Evolutionary conservation across 92 coral and sea anemone species (phyloP).

Genomic region (Heliopora coerulea): DNA sequence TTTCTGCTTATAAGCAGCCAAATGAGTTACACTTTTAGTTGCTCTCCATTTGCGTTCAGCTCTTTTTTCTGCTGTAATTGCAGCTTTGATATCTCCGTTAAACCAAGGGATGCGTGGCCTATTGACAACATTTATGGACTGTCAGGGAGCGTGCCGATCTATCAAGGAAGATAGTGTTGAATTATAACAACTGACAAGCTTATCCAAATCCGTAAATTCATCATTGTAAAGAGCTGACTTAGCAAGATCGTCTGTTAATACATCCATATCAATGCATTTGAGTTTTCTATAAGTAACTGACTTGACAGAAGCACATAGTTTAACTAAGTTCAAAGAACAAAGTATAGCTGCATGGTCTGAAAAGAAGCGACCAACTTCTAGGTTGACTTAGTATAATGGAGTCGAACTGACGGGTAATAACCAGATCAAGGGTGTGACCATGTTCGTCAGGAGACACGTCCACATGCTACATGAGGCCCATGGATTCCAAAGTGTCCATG

Average conservation of each 20-base stretch:
- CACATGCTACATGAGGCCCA: constrained; percentile 38
- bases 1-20: constrained; percentile 50
- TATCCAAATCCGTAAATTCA: constrained; percentile 42
- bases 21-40: constrained; percentile 34
- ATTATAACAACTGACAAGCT: constrained; percentile 47
- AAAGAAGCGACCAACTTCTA: constrained; percentile 43
- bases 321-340: constrained; percentile 45
- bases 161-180: constrained; percentile 51
- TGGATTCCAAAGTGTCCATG: constrained; percentile 37
- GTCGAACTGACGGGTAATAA: constrained; percentile 46
- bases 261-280: constrained; percentile 43
- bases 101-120: constrained; percentile 57
- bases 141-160: constrained; percentile 48
- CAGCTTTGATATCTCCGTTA: constrained; percentile 39
- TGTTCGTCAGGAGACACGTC: constrained; percentile 3
- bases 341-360: constrained; percentile 54
- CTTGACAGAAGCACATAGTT: constrained; percentile 52
- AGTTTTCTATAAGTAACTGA: constrained; percentile 49
- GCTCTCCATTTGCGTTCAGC: constrained; percentile 65
- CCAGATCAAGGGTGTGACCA: constrained; percentile 48
- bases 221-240: constrained; percentile 40
- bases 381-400: constrained; percentile 34
- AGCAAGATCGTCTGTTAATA: constrained; percentile 48
- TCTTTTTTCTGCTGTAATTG: constrained; percentile 48
- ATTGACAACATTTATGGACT: constrained; percentile 37